Conservation (phyloP, 2,113 vertebrate genomes). For the Saguinus midas region DNA sequence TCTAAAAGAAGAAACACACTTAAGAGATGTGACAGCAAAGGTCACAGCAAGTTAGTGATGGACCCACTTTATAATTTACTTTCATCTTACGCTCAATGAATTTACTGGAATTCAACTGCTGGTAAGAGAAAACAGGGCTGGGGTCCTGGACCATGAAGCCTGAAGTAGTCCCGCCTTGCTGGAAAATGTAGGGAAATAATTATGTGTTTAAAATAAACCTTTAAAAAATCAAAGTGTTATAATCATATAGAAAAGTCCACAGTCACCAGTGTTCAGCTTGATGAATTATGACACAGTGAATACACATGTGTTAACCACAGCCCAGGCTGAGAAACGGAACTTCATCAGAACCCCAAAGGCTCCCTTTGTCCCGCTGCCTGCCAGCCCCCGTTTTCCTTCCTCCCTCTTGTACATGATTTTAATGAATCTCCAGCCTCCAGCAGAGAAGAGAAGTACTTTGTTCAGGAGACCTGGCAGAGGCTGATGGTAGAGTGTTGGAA, state of each 20-base stretch:
- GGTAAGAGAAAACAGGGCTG: background rate
- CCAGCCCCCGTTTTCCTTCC: background rate
- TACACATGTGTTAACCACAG: background rate
- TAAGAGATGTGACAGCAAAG: background rate
- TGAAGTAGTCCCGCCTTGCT: background rate
- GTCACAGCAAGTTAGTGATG: background rate
- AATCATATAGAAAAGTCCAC: background rate
- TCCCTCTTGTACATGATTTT: background rate
- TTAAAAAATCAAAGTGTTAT: background rate
- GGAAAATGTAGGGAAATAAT: slow-evolving; percentile 10
- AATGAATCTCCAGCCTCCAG: background rate
- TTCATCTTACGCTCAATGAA: background rate
- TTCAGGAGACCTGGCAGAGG: background rate
- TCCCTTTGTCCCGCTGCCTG: background rate
- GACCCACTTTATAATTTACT: background rate
- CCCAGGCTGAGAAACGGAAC: background rate
- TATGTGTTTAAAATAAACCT: background rate
- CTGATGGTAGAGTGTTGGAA: background rate
- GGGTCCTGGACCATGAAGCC: background rate
- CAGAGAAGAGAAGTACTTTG: background rate
- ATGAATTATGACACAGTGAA: background rate
- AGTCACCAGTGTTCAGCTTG: background rate
- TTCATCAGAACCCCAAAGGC: background rate
- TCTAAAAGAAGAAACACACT: background rate
- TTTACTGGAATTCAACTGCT: background rate